Percentiles rank a stretch among this genome's conserved stretches.
These are phyloP conservation scores for Drosophila sulfurigaster DNA, from an alignment of 1,140 invertebrate genomes.

Conservation along the genomic window DNA sequence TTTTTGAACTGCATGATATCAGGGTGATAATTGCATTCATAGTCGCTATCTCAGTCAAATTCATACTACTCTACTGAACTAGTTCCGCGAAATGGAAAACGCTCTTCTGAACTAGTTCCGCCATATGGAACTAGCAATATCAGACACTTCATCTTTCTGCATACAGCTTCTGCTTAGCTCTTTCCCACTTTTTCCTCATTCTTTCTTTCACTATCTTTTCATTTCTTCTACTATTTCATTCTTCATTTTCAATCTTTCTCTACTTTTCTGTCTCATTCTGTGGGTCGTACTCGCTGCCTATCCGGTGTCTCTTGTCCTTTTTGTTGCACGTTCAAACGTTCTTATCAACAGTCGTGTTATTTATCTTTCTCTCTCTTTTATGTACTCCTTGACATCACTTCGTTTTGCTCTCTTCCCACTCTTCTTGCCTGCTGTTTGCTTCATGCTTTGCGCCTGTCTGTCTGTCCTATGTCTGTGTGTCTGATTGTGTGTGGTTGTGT, in stretches of 20 bases:
- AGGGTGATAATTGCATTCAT: too few species aligned
- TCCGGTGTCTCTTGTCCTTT: conserved; percentile 2
- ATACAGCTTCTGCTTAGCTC: conserved; percentile 12
- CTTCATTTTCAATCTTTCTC: neutral
- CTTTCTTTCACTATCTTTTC: neutral
- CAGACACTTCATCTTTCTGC: neutral
- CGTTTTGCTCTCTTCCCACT: conserved; percentile 15
- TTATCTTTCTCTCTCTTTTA: conserved; percentile 15
- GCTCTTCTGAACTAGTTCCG: conserved; percentile 4
- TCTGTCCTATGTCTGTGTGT: neutral
- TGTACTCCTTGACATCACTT: conserved; percentile 21
- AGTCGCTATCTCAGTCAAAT: too few species aligned
- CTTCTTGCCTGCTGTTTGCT: conserved; percentile 28
- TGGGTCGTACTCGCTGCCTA: conserved; percentile 1
- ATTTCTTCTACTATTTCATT: neutral
- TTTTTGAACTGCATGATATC: neutral
- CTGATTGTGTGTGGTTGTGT: conserved; percentile 15
- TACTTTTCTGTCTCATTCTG: neutral
- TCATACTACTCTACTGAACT: neutral
- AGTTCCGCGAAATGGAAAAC: neutral
- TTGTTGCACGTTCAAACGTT: conserved; percentile 13
- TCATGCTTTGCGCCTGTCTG: conserved; percentile 26
- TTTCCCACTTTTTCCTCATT: neutral
- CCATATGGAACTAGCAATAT: neutral
- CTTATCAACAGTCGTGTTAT: conserved; percentile 4